Evolutionary conservation across 2,113 vertebrate species (phyloP), one percentile per base, ranked within the genome.

Genomic region (Dermatemys mawii): DNA sequence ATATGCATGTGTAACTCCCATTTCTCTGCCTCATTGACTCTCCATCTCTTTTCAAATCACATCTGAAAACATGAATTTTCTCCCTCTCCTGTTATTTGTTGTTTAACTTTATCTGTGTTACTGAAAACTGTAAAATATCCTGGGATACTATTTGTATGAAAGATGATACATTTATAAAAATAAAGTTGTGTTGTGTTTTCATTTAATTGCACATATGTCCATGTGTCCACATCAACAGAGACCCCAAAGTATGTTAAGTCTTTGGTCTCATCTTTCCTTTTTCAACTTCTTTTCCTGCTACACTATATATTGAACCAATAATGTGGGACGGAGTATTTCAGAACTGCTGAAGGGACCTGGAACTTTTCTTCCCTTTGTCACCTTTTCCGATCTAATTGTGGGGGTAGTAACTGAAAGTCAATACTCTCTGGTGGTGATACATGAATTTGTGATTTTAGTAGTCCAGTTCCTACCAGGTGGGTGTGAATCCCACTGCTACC

Each of bases 51-150:
- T 94, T 92, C 78, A 94, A 51, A 94, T 29, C 3, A 82, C 35
- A 78, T 78, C 88, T 90, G 54, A 93, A 96, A 87, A 46, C 11
- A 46, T 24, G 5, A 13, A 7, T 85, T 49, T 63, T 81, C 92
- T 96, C 50, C 81, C 70, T 90, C 63, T 90, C 44, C 29, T 80
- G 35, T 92, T 88, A n/a, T 84, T 94, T 89, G 35, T 86, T 92
- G 55, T 38, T 93, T 84, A 92, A 83, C 73, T 94, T 44, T 14
- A 93, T 63, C 41, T 85, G 87, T 83, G 49, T 89, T 89, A 60
- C 60, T 89, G 57, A 83, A 85, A 27, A 24, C 11, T 46, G 22
- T 27, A 46, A 46, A 76, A 44, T 44, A 14, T 46, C 41, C 11
- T 41, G 11, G 70, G 41, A 75, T 26, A 75, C 24, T 22, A 75